Evolutionary conservation across 2,888 invertebrate genomes (phyloP), one percentile per base, ranked within the genome.

Genomic region (Rhaphigaster nebulosa): DNA sequence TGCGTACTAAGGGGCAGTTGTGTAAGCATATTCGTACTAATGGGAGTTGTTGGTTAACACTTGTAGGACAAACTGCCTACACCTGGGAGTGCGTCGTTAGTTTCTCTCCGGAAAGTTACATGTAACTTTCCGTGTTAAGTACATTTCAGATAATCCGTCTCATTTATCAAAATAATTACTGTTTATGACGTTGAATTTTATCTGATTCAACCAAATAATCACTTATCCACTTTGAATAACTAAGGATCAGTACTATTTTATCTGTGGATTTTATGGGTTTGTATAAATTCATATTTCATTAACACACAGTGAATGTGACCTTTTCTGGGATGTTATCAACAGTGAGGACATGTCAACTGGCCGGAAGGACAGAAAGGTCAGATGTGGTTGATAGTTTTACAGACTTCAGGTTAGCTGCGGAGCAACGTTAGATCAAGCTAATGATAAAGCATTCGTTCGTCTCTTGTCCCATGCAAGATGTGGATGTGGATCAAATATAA

Each of bases 11-110:
- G 70, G 29, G 15, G 18, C 34, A 70, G 70, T 76, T 76, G 38
- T 26, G 70, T 76, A 76, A 34, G 20, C 70, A 38, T 76, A 76
- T 76, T 38, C 20, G 8, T 76, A 38, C 70, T 76, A 76, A 76
- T 76, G 38, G 70, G 70, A 76, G 70, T 76, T 76, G 70, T 76
- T 76, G 34, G 70, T 76, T 76, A 76, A 34, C 38, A 76, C 70
- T 76, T 76, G 70, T 76, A 38, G 34, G 38, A 29, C 70, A 76
- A 34, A 76, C 70, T 76, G 38, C 38, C 70, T 38, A 76, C 70
- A 76, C 70, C 70, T 76, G 70, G 20, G 38, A 38, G 70, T 76
- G 38, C 34, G 34, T 76, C 34, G 34, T 76, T 76, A 76, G 23
- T 76, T 38, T 20, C 70, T 38, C 70, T 34, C 20, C 5, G 34